A percentile compares a stretch with the other conserved stretches of the same genome.
These are phyloP conservation scores for Hypotaenidia okinawae DNA, from an alignment of 2,797 vertebrate species.

Conservation along the genomic window DNA sequence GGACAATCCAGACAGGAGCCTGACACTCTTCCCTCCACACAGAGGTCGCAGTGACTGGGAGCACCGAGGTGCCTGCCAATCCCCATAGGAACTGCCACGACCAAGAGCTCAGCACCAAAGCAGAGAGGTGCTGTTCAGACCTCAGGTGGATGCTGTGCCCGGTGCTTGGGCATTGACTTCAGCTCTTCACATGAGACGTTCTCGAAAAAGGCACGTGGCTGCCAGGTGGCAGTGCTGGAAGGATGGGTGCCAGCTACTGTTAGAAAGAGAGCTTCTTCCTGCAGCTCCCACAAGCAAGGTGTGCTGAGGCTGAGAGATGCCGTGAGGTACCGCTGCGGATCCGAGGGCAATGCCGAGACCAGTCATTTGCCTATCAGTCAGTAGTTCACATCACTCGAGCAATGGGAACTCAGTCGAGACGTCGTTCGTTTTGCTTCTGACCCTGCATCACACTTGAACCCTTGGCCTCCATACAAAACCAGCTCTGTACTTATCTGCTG, in stretches of 20 bases:
- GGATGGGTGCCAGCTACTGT: not conserved
- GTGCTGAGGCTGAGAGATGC: not conserved
- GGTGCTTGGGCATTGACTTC: accelerated
- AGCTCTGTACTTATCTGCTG: not conserved
- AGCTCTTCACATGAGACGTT: not conserved
- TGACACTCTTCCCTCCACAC: not conserved
- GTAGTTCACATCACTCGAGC: not conserved
- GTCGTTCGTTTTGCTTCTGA: not conserved
- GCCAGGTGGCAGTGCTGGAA: not conserved
- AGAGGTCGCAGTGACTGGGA: accelerated
- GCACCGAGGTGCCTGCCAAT: not conserved
- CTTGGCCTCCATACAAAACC: not conserved
- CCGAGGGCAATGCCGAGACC: not conserved
- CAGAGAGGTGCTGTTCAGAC: not conserved
- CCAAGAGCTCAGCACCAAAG: not conserved
- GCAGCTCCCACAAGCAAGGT: not conserved
- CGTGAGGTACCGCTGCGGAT: not conserved
- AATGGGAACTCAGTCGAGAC: not conserved
- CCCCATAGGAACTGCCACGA: accelerated
- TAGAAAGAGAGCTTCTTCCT: not conserved
- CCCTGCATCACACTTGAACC: slow-evolving; percentile 23
- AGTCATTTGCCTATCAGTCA: not conserved
- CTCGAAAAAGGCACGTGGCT: not conserved
- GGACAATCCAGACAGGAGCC: not conserved
- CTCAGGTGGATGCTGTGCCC: not conserved